A percentile compares a stretch with the other conserved stretches of the same genome.
Evolutionary conservation across 2,888 invertebrate species (phyloP).

Genomic region (Sclerodermus sp.): DNA sequence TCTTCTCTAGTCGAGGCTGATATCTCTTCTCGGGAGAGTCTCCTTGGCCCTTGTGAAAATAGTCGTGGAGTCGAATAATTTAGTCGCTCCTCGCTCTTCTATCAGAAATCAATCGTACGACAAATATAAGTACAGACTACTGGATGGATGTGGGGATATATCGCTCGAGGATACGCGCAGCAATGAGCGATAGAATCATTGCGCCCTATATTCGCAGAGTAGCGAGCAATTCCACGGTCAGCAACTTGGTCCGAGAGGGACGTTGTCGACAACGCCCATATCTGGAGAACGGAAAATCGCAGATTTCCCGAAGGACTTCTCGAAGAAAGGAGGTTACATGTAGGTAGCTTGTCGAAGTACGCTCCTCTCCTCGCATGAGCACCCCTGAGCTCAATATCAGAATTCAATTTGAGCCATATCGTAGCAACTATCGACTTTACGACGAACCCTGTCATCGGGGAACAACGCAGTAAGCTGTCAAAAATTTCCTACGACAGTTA

Average conservation of each 20-base stretch:
- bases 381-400: slow-evolving; percentile 3
- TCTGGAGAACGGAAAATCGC: slow-evolving; percentile 77
- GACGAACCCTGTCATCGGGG: not conserved
- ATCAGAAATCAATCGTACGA: too few species aligned
- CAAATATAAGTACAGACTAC: too few species aligned
- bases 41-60: too few species aligned
- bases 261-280: not conserved
- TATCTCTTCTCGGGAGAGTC: too few species aligned
- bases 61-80: too few species aligned
- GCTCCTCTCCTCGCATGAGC: slow-evolving; percentile 14
- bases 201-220: not conserved
- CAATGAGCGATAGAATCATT: not conserved
- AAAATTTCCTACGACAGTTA: too few species aligned
- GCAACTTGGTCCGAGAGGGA: slow-evolving; percentile 63
- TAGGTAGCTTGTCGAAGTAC: not conserved
- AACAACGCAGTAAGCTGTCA: too few species aligned
- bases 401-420: slow-evolving; percentile 7
- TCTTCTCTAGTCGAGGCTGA: too few species aligned
- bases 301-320: slow-evolving; percentile 75
- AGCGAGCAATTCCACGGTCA: slow-evolving; percentile 64
- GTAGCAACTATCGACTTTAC: not conserved
- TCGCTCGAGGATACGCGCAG: too few species aligned
- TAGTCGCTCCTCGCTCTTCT: too few species aligned
- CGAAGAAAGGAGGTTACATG: slow-evolving; percentile 64
- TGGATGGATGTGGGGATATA: too few species aligned